Evolutionary conservation across 1,140 invertebrate species (phyloP).

Genomic region (Drosophila pandora): DNA sequence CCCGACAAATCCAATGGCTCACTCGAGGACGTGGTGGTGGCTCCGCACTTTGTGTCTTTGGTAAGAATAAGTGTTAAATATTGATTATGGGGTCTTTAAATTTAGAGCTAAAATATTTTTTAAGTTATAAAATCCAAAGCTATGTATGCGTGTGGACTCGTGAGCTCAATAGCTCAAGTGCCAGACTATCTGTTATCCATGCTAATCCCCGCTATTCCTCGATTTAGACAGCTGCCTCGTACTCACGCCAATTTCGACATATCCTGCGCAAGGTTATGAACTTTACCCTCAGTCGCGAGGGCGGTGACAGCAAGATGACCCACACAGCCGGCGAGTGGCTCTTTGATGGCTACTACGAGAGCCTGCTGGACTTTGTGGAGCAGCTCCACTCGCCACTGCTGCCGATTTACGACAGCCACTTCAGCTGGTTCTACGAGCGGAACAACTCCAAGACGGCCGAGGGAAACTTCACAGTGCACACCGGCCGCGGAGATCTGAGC

Average conservation of each 20-base stretch:
- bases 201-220: slow-evolving; percentile 50
- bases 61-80: slow-evolving; percentile 85
- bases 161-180: not conserved
- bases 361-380: slow-evolving; percentile 86
- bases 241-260: slow-evolving; percentile 83
- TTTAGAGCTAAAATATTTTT: not conserved
- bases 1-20: slow-evolving; percentile 88
- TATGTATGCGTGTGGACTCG: too few species aligned
- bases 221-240: slow-evolving; percentile 87
- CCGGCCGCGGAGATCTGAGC: slow-evolving; percentile 86
- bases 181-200: slow-evolving; percentile 10
- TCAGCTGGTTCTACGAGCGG: slow-evolving; percentile 92
- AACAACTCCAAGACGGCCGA: slow-evolving; percentile 89
- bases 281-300: slow-evolving; percentile 85
- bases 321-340: slow-evolving; percentile 87
- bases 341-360: slow-evolving; percentile 90
- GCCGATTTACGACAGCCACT: slow-evolving; percentile 87
- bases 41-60: slow-evolving; percentile 90
- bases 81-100: not conserved
- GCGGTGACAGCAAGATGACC: slow-evolving; percentile 85
- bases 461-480: slow-evolving; percentile 90
- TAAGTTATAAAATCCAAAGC: not conserved
- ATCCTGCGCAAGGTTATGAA: slow-evolving; percentile 85
- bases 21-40: slow-evolving; percentile 90
- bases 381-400: slow-evolving; percentile 85